Percentiles rank a stretch among this genome's conserved stretches.
Evolutionary conservation across 2,888 invertebrate species (phyloP).

Genomic region (Sphaeridia pumilis): DNA sequence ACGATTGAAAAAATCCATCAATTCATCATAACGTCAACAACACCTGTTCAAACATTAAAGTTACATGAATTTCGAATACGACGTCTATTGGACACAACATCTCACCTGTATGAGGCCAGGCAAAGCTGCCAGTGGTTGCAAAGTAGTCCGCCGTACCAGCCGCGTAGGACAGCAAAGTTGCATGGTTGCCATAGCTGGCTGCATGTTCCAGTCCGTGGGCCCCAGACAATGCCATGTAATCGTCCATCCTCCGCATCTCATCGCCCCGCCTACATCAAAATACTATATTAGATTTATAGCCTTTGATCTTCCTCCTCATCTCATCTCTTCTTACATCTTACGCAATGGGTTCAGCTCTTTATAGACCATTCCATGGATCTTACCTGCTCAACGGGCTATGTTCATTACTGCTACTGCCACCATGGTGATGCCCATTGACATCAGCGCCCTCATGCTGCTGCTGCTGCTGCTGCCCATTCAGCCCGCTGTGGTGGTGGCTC

Average conservation of each 20-base stretch:
- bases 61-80: not conserved
- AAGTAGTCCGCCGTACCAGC: constrained; percentile 18
- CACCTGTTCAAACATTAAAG: not conserved
- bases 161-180: constrained; percentile 20
- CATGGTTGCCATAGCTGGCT: constrained; percentile 18
- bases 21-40: not conserved
- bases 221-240: constrained; percentile 22
- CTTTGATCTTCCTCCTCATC: too few species aligned
- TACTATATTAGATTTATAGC: too few species aligned
- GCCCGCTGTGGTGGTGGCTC: constrained; percentile 9
- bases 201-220: constrained; percentile 24
- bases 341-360: too few species aligned
- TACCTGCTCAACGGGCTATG: constrained; percentile 6
- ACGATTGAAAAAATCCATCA: not conserved
- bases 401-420: constrained; percentile 9
- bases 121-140: constrained; percentile 13
- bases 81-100: too few species aligned
- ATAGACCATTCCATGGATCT: too few species aligned
- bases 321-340: too few species aligned
- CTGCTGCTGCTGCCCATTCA: too few species aligned
- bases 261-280: constrained; percentile 16
- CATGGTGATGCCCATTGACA: constrained; percentile 17
- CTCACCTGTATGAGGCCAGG: constrained; percentile 27
- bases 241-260: constrained; percentile 23
- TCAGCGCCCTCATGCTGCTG: too few species aligned